Base-by-base conservation (phyloP, 2,113 vertebrate species). In the Gymnarchus niloticus region DNA sequence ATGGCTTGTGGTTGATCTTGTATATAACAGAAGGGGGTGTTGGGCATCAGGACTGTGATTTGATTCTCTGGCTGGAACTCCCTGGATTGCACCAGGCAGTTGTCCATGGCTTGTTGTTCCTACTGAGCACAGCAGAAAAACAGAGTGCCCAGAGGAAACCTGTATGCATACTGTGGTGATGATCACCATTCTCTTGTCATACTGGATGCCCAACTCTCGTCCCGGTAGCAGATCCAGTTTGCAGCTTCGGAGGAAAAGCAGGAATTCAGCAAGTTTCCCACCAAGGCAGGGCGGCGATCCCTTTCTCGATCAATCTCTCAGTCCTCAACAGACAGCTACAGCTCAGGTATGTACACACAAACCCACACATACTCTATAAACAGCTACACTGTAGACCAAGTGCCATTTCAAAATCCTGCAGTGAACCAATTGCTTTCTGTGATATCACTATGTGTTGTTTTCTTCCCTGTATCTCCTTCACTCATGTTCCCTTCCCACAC, bases 271-370 rank as follows among this genome's bases (percentile, higher is more conserved):
- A 98, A 97, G 90, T 99, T 96, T 88, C 98, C 97, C 0, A 99
- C 98, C 76, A 99, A 99, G 92, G 97, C 97, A 0, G 98, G 98
- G 51, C 96, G 98, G 0, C 95, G 98, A 23, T 99, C 98, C 76
- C 92, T 99, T 48, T 99, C 98, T 46, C 96, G 98, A 21, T 99
- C 98, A 88, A 98, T 99, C 92, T 99, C 98, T 0, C 98, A 99
- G 93, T 99, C 98, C 23, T 99, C 98, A 90, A 99, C 98, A 0
- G 98, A 99, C 94, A 99, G 98, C 95, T 99, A 99, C 93, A 99
- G 98, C 94, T 99, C 98, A 21, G 98, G 98, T 99, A 94, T 85
- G 91, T 44, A 33, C 83, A 44, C 23, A 2, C 57, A 48, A 1
- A 23, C 83, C 6, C 57, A 61, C 56, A 48, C 23, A 61, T 25